Conservation (phyloP, 2,888 invertebrate genomes). For the Ethmia dodecea region DNA sequence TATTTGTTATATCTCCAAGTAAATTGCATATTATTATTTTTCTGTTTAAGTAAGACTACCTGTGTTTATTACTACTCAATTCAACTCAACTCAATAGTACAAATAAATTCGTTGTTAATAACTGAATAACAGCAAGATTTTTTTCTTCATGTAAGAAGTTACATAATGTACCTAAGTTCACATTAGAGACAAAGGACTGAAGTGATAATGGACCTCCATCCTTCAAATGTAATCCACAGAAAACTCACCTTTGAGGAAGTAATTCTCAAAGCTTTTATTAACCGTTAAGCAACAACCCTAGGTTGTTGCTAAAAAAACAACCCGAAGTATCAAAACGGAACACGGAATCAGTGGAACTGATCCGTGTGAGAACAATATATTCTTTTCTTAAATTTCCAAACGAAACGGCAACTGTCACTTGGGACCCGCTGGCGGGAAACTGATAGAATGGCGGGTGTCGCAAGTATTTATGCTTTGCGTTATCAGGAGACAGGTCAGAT, state of each 20-base stretch:
- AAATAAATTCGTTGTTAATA: too few relatives aligned
- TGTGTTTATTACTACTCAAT: too few relatives aligned
- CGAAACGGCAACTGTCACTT: constrained; percentile 27
- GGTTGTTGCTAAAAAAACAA: constrained; percentile 67
- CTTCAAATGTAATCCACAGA: too few relatives aligned
- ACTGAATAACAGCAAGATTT: too few relatives aligned
- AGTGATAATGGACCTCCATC: too few relatives aligned
- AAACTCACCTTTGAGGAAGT: constrained; percentile 73
- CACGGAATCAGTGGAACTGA: constrained; percentile 33
- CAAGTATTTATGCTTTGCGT: constrained; percentile 50
- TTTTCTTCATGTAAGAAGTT: too few relatives aligned
- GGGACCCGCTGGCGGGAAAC: constrained; percentile 38
- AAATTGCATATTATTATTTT: too few relatives aligned
- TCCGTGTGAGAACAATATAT: constrained; percentile 22
- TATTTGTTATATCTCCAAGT: too few relatives aligned
- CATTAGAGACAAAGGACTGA: too few relatives aligned
- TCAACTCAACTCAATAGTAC: too few relatives aligned
- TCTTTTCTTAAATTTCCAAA: constrained; percentile 20
- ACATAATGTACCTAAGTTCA: too few relatives aligned
- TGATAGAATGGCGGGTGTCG: constrained; percentile 33
- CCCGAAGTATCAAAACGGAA: constrained; percentile 23
- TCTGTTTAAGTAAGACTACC: too few relatives aligned
- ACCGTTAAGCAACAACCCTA: constrained; percentile 71
- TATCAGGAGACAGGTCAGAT: constrained; percentile 41
- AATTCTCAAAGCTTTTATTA: constrained; percentile 80